Conservation (phyloP, 1,140 invertebrate genomes). For the Aphidius ervi region DNA sequence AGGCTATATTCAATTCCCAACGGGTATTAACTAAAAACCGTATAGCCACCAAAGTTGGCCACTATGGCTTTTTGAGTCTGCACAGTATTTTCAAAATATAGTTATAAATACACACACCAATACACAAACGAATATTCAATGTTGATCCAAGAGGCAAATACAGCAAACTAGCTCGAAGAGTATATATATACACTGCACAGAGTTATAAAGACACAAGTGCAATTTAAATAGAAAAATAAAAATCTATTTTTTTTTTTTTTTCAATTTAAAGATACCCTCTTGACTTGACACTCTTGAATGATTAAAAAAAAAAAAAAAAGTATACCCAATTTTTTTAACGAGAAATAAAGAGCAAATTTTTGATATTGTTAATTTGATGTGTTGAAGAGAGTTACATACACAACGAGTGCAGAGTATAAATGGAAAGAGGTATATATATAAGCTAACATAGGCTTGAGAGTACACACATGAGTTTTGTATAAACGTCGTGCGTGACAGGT, state of each 20-base stretch:
- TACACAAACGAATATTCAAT: constrained; percentile 12
- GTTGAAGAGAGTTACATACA: background rate
- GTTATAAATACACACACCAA: background rate
- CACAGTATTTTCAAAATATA: too few species aligned
- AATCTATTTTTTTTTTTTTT: too few species aligned
- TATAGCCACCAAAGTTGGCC: constrained; percentile 11
- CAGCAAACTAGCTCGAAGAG: constrained; percentile 4
- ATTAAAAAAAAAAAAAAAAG: too few species aligned
- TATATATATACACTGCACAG: constrained; percentile 19
- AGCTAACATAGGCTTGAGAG: constrained; percentile 11
- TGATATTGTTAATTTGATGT: background rate
- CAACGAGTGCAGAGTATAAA: background rate
- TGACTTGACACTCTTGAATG: too few species aligned
- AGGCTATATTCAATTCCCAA: constrained; percentile 5
- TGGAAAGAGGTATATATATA: constrained; percentile 5
- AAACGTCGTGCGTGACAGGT: constrained; percentile 24
- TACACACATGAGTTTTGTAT: constrained; percentile 17
- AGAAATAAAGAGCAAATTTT: background rate
- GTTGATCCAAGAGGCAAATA: constrained; percentile 15
- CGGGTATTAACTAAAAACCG: constrained; percentile 31
- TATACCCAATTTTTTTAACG: background rate
- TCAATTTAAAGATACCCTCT: too few species aligned
- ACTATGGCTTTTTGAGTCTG: too few species aligned
- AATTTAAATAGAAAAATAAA: background rate
- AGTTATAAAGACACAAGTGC: constrained; percentile 19